phyloP scores from a whole-genome alignment of 2,113 vertebrate genomes.

The Phycodurus eques region DNA sequence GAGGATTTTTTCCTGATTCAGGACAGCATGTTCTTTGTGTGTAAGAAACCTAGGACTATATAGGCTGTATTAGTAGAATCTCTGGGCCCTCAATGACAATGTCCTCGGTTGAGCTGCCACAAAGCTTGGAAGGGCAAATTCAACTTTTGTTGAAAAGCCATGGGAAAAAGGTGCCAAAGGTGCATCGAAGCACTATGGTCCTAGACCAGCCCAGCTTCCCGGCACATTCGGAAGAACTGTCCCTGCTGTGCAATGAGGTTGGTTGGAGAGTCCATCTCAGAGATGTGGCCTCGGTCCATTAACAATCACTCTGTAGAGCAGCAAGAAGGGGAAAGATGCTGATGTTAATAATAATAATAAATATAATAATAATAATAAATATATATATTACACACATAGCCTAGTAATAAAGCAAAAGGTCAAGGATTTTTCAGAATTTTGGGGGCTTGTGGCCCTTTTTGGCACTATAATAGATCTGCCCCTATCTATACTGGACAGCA shows the following conservation, averaged over 20 bases:
- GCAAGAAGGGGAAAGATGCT: neutral
- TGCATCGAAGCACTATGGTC: slow-evolving; percentile 24
- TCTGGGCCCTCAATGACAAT: slow-evolving; percentile 51
- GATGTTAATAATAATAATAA: too few relatives aligned
- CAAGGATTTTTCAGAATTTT: too few relatives aligned
- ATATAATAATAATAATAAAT: too few relatives aligned
- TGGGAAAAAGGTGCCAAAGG: slow-evolving; percentile 38
- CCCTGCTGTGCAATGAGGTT: slow-evolving; percentile 83
- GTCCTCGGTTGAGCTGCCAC: slow-evolving; percentile 57
- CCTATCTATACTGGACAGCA: neutral
- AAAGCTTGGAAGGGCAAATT: slow-evolving; percentile 48
- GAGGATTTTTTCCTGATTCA: slow-evolving; percentile 44
- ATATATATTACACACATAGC: too few relatives aligned
- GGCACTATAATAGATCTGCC: too few relatives aligned
- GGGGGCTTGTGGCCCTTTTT: too few relatives aligned
- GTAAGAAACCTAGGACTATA: slow-evolving; percentile 31
- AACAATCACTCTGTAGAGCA: slow-evolving; percentile 83
- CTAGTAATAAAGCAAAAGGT: too few relatives aligned
- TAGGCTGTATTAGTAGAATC: slow-evolving; percentile 37
- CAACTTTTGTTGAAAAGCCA: slow-evolving; percentile 31
- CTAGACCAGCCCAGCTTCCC: slow-evolving; percentile 85
- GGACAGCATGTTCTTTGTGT: slow-evolving; percentile 26
- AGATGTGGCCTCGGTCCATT: slow-evolving; percentile 86
- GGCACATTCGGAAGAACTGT: slow-evolving; percentile 86
- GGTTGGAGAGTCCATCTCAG: slow-evolving; percentile 84